These are phyloP conservation scores for Hypotaenidia okinawae DNA, from an alignment of 2,797 vertebrate species.

Conservation along the genomic window DNA sequence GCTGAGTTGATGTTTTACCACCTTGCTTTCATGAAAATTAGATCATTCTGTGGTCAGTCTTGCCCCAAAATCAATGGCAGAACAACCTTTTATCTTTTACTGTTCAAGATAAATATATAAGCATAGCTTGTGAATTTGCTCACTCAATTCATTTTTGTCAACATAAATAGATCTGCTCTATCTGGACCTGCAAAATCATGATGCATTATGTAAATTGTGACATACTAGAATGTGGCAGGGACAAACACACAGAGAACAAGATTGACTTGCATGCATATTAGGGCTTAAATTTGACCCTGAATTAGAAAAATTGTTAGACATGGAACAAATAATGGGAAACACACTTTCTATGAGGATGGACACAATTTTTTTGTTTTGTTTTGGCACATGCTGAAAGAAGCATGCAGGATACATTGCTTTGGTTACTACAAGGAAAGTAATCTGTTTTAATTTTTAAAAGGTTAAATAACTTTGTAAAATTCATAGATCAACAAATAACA, in stretches of 20 bases:
- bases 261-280: not conserved
- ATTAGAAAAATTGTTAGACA: not conserved
- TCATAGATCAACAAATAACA: not conserved
- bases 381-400: not conserved
- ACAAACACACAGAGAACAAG: not conserved
- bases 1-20: not conserved
- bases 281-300: not conserved
- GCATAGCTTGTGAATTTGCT: not conserved
- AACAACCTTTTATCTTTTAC: not conserved
- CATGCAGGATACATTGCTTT: not conserved
- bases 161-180: not conserved
- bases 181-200: not conserved
- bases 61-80: not conserved
- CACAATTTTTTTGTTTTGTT: not conserved
- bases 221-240: not conserved
- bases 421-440: not conserved
- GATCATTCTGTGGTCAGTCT: not conserved
- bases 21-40: not conserved
- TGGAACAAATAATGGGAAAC: not conserved
- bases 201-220: not conserved
- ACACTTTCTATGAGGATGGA: not conserved
- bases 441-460: not conserved
- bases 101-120: not conserved
- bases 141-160: not conserved
- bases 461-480: not conserved